These are phyloP conservation scores for Rhea pennata DNA, from an alignment of 2,113 vertebrate genomes.

Conservation along the genomic window DNA sequence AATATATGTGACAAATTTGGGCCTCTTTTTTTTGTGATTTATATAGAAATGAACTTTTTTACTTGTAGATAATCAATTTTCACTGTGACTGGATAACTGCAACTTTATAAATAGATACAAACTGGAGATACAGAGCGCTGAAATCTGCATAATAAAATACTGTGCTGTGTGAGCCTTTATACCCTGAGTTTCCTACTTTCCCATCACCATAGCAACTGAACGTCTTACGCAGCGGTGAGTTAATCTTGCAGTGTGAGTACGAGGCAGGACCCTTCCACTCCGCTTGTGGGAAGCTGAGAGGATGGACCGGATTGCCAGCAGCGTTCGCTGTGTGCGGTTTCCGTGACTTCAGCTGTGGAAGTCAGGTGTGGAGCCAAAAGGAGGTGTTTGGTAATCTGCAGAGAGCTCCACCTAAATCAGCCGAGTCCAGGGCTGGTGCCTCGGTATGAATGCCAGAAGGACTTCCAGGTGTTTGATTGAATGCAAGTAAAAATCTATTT, in stretches of 20 bases:
- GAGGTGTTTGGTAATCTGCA: not conserved
- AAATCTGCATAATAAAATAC: not conserved
- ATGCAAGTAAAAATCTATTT: not conserved
- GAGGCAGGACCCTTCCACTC: not conserved
- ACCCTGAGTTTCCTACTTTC: not conserved
- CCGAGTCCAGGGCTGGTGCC: not conserved
- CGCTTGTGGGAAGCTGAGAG: not conserved
- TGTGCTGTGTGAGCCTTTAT: not conserved
- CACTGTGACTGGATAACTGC: not conserved
- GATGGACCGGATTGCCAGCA: accelerated
- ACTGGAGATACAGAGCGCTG: not conserved
- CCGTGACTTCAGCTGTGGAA: not conserved
- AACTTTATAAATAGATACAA: not conserved
- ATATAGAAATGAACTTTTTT: not conserved
- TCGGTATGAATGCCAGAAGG: not conserved
- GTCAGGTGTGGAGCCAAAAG: accelerated
- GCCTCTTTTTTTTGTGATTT: not conserved
- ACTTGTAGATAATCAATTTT: not conserved
- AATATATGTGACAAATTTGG: not conserved
- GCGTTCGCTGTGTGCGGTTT: not conserved
- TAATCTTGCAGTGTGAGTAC: not conserved
- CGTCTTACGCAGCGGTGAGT: not conserved
- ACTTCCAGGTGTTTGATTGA: not conserved
- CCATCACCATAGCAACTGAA: not conserved
- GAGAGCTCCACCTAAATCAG: not conserved